phyloP scores from a whole-genome alignment of 1,140 invertebrate genomes.

The Solen grandis region DNA sequence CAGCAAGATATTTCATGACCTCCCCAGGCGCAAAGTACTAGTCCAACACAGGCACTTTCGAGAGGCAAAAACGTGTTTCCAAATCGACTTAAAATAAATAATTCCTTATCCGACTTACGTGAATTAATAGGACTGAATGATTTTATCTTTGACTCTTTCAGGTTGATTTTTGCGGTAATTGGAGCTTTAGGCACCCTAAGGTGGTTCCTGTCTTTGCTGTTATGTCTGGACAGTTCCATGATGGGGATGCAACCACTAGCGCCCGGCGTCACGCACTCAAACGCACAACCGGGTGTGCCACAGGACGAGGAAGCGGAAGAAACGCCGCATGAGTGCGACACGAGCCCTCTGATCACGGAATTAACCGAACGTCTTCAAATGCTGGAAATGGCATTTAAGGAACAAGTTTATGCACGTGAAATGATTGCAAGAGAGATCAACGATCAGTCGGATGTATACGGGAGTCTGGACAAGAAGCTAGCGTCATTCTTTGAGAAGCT shows the following conservation, averaged over 20 bases:
- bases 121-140: too few relatives aligned
- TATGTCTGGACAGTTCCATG: background rate
- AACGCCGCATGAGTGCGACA: conserved; percentile 45
- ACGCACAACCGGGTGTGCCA: background rate
- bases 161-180: conserved; percentile 43
- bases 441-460: conserved; percentile 67
- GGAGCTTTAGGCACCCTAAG: conserved; percentile 31
- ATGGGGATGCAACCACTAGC: background rate
- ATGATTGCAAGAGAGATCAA: conserved; percentile 67
- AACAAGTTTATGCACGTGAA: conserved; percentile 64
- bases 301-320: background rate
- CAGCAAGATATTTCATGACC: too few relatives aligned
- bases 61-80: too few relatives aligned
- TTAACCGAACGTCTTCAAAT: conserved; percentile 62
- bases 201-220: conserved; percentile 13
- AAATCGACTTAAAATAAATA: too few relatives aligned
- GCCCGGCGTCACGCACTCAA: background rate
- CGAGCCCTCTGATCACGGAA: conserved; percentile 61
- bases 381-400: conserved; percentile 68
- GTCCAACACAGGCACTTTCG: too few relatives aligned
- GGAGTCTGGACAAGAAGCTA: conserved; percentile 62
- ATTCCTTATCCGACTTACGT: too few relatives aligned
- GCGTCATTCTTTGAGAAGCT: conserved; percentile 48
- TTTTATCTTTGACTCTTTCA: too few relatives aligned
- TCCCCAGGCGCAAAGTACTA: too few relatives aligned